Conservation (phyloP, 2,888 invertebrate genomes). For the Plagodis pulveraria region DNA sequence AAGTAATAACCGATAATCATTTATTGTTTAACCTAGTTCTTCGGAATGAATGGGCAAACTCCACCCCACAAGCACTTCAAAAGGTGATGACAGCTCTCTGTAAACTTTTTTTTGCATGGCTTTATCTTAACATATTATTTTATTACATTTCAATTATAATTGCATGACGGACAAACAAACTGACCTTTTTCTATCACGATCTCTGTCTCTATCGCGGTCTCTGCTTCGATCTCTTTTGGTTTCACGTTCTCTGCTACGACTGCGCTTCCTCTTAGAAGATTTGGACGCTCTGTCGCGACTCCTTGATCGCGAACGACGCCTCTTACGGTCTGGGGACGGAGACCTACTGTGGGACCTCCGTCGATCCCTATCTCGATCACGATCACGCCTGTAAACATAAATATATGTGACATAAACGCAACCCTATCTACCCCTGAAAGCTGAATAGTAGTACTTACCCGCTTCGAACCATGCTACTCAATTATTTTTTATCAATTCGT, state of each 20-base stretch:
- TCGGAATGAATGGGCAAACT: no score
- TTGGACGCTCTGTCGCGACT: constrained; percentile 86
- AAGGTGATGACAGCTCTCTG: no score
- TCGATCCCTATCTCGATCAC: constrained; percentile 74
- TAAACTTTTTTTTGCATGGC: no score
- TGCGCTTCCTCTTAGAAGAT: constrained; percentile 86
- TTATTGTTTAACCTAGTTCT: no score
- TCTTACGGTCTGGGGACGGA: constrained; percentile 82
- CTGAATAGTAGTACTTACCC: constrained; percentile 57
- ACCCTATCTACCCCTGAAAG: no score
- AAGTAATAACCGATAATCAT: no score
- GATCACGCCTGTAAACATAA: constrained; percentile 53
- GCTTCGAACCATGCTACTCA: constrained; percentile 64
- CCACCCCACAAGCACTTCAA: no score
- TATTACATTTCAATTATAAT: background rate
- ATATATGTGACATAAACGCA: no score
- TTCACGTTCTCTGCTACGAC: constrained; percentile 87
- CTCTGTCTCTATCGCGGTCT: constrained; percentile 66
- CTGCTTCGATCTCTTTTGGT: constrained; percentile 83
- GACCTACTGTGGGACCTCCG: constrained; percentile 86
- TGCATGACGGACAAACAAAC: background rate
- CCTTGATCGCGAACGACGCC: constrained; percentile 84
- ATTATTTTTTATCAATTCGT: background rate
- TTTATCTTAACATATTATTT: no score
- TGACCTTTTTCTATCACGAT: constrained; percentile 75